A percentile compares a stretch with the other conserved stretches of the same genome.
phyloP scores from a whole-genome alignment of 2,113 vertebrate species.

The Ciconia maguari region DNA sequence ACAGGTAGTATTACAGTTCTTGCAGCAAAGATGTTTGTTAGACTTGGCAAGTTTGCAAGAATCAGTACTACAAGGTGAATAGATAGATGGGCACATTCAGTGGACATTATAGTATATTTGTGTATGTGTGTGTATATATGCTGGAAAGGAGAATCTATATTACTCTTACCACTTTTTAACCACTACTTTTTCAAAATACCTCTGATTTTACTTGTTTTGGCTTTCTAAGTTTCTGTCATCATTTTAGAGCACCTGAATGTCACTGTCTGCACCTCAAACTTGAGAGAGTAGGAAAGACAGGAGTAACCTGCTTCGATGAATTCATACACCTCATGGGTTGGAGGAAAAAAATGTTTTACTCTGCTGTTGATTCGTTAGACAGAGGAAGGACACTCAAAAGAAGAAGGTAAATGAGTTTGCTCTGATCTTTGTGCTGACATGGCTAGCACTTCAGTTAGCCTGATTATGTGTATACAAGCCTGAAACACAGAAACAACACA shows the following conservation, averaged over 20 bases:
- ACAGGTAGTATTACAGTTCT: background rate
- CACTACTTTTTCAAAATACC: background rate
- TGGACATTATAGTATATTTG: background rate
- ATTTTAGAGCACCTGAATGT: background rate
- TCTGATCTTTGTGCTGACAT: background rate
- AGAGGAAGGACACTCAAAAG: background rate
- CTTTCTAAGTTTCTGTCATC: background rate
- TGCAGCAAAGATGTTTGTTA: background rate
- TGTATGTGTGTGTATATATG: rapidly evolving
- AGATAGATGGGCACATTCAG: background rate
- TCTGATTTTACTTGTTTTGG: background rate
- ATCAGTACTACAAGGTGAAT: background rate
- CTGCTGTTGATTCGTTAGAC: background rate
- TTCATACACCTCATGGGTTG: background rate
- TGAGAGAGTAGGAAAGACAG: background rate
- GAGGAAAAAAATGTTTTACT: background rate
- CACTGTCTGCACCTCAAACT: background rate
- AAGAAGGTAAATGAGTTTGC: background rate
- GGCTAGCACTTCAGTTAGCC: background rate
- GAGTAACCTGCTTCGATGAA: background rate
- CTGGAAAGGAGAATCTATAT: background rate
- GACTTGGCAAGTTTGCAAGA: background rate
- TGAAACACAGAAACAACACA: background rate
- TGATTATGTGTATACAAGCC: background rate
- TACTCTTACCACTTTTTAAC: background rate